Conservation (phyloP, 1,140 invertebrate species). For the Apocrypta bakeri region DNA sequence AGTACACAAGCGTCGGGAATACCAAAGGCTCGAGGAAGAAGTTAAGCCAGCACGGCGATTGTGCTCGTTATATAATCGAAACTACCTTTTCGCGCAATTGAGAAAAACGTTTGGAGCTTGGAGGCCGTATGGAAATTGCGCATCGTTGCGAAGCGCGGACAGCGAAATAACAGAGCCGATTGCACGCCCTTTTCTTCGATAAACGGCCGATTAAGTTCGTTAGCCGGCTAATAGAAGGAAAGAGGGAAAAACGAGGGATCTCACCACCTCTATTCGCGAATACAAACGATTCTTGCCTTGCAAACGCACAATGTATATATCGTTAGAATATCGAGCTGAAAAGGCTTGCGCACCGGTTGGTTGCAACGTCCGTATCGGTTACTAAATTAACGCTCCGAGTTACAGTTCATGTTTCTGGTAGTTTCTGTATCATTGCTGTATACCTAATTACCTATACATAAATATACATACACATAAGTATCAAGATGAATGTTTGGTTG, state of each 20-base stretch:
- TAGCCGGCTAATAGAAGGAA: constrained; percentile 40
- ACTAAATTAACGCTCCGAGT: constrained; percentile 49
- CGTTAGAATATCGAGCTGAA: not conserved
- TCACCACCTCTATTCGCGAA: not conserved
- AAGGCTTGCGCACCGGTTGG: not conserved
- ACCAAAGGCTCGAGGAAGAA: constrained; percentile 41
- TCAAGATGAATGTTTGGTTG: not conserved
- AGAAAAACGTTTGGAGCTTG: constrained; percentile 21
- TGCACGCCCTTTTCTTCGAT: constrained; percentile 25
- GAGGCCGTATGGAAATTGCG: constrained; percentile 32
- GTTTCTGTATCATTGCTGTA: not conserved
- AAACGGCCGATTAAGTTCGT: constrained; percentile 45
- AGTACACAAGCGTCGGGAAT: not conserved
- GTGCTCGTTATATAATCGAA: constrained; percentile 33
- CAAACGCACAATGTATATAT: not conserved
- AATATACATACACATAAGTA: no score
- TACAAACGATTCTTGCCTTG: constrained; percentile 34
- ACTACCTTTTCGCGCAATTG: constrained; percentile 30
- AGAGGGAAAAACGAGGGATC: constrained; percentile 32
- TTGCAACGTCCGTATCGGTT: constrained; percentile 54
- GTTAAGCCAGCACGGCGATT: not conserved
- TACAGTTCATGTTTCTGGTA: constrained; percentile 13
- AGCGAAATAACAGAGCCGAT: not conserved
- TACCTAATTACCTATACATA: no score
- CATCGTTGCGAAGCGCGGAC: not conserved